Percentiles rank a stretch among this genome's conserved stretches.
Conservation (phyloP, 23 tunicate species). For the Trididemnum miniatum region DNA sequence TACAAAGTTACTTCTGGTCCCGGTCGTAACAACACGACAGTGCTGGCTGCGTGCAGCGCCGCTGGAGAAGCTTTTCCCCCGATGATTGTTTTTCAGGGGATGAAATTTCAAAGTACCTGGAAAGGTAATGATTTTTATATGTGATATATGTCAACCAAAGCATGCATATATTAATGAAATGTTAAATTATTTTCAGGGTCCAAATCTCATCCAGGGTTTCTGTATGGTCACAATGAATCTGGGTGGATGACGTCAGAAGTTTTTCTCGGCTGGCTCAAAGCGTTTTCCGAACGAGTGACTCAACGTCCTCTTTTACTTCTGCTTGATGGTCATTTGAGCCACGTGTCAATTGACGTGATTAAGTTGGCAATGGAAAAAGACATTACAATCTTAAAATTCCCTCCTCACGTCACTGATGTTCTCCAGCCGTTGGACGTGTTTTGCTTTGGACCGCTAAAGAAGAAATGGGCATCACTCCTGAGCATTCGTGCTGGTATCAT, state of each 20-base stretch:
- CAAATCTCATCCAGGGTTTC: too few species aligned
- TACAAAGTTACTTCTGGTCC: neutral
- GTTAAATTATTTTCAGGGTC: too few species aligned
- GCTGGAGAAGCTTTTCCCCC: slow-evolving; percentile 1
- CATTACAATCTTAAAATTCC: neutral
- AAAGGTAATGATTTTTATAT: too few species aligned
- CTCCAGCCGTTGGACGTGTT: neutral
- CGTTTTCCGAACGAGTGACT: neutral
- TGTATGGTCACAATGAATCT: neutral
- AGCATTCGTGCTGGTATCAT: neutral
- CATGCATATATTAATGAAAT: too few species aligned
- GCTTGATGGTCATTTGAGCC: neutral
- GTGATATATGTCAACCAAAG: too few species aligned
- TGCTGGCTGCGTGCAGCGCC: neutral
- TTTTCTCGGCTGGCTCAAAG: neutral
- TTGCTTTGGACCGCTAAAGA: neutral
- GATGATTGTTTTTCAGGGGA: too few species aligned
- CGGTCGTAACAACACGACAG: neutral
- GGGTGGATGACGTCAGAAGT: neutral
- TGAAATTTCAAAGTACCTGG: too few species aligned
- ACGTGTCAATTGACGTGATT: neutral
- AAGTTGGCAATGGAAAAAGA: neutral
- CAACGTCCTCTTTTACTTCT: neutral
- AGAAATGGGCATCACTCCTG: neutral
- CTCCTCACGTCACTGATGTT: neutral